Evolutionary conservation across 2,797 vertebrate species (phyloP).

Genomic region (Hemibagrus guttatus): DNA sequence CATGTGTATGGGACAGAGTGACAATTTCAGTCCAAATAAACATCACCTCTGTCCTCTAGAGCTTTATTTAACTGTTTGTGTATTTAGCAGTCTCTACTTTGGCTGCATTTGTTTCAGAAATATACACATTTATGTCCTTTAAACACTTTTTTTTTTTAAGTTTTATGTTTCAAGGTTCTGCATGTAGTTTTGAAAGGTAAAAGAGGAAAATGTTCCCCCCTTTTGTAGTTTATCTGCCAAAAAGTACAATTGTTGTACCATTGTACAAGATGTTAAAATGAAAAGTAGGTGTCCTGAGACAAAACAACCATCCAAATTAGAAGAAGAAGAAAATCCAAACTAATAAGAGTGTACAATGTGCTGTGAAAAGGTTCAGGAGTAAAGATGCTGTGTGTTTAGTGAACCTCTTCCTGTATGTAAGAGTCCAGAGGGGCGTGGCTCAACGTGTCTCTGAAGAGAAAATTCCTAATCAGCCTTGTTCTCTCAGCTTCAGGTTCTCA

Average conservation of each 20-base stretch:
- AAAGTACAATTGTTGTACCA: background rate
- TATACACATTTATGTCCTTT: background rate
- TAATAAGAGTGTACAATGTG: background rate
- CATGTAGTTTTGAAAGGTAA: background rate
- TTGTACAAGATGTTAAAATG: background rate
- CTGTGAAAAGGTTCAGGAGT: background rate
- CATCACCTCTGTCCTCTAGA: background rate
- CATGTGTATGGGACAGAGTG: conserved; percentile 46
- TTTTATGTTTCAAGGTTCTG: background rate
- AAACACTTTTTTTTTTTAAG: background rate
- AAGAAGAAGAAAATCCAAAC: background rate
- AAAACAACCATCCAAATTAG: background rate
- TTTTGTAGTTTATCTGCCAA: background rate
- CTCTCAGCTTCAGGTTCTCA: background rate
- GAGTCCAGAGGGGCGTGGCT: background rate
- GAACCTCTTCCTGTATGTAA: background rate
- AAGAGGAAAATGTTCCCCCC: background rate
- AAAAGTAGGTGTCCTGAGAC: background rate
- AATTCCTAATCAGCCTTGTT: conserved; percentile 4
- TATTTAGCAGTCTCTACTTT: background rate
- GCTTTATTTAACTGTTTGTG: background rate
- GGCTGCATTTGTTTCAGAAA: background rate
- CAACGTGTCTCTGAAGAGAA: background rate
- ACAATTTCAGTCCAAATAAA: conserved; percentile 6
- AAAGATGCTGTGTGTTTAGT: background rate